Base-by-base conservation (phyloP, 1,140 invertebrate genomes). In the Onthophagus taurus region DNA sequence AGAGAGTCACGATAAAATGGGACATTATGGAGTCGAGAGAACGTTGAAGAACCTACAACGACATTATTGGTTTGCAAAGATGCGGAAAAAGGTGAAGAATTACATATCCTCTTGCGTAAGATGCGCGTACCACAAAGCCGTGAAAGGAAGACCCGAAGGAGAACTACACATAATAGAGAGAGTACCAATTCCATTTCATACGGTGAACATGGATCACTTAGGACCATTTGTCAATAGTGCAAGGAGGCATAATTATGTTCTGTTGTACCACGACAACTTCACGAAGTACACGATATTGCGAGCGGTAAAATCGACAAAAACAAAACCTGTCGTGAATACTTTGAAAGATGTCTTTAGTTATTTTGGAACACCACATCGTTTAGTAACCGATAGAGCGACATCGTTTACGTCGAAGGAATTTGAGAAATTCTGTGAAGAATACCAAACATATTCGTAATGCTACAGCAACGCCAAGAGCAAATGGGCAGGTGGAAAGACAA, bases 351-450 rank as follows among this genome's bases (percentile, higher is more conserved):
- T 42, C 6, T 31, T 61, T 9, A 52, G 51, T n/a, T 39, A 49
- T 19, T 61, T 61, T 49, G 57, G 58, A 13, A 52, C 53, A 11
- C 58, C 60, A 7, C 43, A 38, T 3, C 16, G 44, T 31, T 31
- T 64, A 4, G 49, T 65, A 21, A 58, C 56, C 3, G 61, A 65
- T 45, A 23, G 54, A 13, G 62, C 54, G 3, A 61, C 58, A 7
- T 58, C 58, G 42, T 65, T 61, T 47, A 53, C 41, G 24, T 52
- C 48, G n/a, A n/a, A n/a, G n/a, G n/a, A n/a, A n/a, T n/a, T n/a
- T n/a, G n/a, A n/a, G n/a, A n/a, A n/a, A n/a, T n/a, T n/a, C n/a
- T n/a, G n/a, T n/a, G n/a, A n/a, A n/a, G n/a, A n/a, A n/a, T n/a
- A n/a, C n/a, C n/a, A n/a, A n/a, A n/a, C n/a, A n/a, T n/a, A n/a